Evolutionary conservation across 2,797 vertebrate species (phyloP).

Genomic region (Sus cebifrons): DNA sequence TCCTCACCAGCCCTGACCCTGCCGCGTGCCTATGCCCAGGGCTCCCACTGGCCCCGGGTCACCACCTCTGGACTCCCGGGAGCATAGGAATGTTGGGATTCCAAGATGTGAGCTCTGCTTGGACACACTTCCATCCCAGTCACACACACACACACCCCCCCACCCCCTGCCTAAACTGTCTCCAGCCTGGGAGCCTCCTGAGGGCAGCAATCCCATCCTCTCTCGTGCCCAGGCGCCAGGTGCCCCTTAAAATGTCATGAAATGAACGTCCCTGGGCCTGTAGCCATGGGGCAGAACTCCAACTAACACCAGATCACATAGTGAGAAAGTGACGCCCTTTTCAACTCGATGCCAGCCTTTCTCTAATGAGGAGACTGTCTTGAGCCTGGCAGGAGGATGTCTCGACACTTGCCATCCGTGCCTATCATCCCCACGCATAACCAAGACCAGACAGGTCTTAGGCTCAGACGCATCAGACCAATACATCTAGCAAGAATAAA

Average conservation of each 20-base stretch:
- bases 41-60: not conserved
- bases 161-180: too few species aligned
- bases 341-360: not conserved
- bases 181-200: not conserved
- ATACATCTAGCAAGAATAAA: not conserved
- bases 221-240: not conserved
- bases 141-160: too few species aligned
- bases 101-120: not conserved
- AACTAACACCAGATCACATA: accelerated
- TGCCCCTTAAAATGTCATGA: not conserved
- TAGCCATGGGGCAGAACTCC: not conserved
- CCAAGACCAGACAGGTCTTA: not conserved
- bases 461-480: not conserved
- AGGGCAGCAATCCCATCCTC: not conserved
- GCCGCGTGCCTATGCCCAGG: accelerated
- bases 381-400: too few species aligned
- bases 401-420: too few species aligned
- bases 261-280: not conserved
- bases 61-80: not conserved
- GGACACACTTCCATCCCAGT: not conserved
- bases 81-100: not conserved
- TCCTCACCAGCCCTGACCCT: not conserved
- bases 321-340: not conserved
- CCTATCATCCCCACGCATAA: accelerated
- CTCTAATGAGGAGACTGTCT: not conserved